A percentile compares a stretch with the other conserved stretches of the same genome.
Conservation (phyloP, 2,113 vertebrate genomes). For the Colaptes auratus region DNA sequence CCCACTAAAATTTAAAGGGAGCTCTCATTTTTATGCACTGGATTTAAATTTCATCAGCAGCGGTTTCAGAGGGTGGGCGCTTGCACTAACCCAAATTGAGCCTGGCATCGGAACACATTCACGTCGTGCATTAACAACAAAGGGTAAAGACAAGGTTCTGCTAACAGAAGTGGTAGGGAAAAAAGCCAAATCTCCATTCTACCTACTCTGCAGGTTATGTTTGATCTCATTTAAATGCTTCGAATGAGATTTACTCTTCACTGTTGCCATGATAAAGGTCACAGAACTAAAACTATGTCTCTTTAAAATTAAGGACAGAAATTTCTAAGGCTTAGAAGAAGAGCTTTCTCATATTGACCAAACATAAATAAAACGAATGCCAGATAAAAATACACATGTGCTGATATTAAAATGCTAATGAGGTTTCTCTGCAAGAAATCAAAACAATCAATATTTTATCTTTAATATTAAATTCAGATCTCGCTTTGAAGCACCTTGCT, state of each 20-base stretch:
- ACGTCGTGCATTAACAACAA: background rate
- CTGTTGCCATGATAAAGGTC: constrained; percentile 62
- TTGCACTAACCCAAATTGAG: background rate
- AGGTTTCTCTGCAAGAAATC: constrained; percentile 58
- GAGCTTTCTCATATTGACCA: constrained; percentile 40
- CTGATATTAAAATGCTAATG: constrained; percentile 52
- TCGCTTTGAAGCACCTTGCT: constrained; percentile 41
- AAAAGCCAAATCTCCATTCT: background rate
- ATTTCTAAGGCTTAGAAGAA: constrained; percentile 31
- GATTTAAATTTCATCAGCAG: background rate
- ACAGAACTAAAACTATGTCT: constrained; percentile 24
- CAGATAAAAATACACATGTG: constrained; percentile 8
- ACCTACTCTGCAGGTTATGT: constrained; percentile 40
- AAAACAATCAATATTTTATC: constrained; percentile 58
- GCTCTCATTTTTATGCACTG: background rate
- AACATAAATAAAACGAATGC: constrained; percentile 13
- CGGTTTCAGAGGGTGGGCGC: background rate
- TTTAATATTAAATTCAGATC: constrained; percentile 45
- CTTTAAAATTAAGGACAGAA: constrained; percentile 54
- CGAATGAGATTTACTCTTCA: constrained; percentile 70
- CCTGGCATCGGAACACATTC: background rate
- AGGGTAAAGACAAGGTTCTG: background rate
- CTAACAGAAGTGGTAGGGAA: background rate
- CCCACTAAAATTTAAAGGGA: background rate
- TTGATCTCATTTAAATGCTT: constrained; percentile 70